These are phyloP conservation scores for Knipowitschia caucasica DNA, from an alignment of 2,797 vertebrate species.

Conservation along the genomic window DNA sequence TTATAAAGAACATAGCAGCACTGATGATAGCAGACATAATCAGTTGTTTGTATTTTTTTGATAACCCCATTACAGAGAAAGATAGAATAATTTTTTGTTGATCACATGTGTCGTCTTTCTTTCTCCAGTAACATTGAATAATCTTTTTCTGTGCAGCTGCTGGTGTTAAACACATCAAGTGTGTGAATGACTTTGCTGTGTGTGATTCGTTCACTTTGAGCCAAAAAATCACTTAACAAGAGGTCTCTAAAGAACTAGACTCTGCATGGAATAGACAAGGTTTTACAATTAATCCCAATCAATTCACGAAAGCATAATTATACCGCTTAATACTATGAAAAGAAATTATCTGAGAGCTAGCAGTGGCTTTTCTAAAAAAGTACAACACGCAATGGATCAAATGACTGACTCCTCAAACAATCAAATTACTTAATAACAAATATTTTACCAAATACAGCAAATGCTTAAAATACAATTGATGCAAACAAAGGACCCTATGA, in stretches of 20 bases:
- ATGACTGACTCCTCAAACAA: too few relatives aligned
- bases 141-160: not conserved
- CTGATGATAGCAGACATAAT: too few relatives aligned
- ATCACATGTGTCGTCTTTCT: too few relatives aligned
- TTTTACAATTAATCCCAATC: not conserved
- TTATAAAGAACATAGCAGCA: too few relatives aligned
- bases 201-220: not conserved
- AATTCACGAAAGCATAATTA: not conserved
- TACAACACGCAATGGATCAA: not conserved
- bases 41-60: too few relatives aligned
- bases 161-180: not conserved
- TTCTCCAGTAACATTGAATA: not conserved
- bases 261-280: not conserved
- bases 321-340: not conserved
- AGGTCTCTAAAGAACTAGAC: not conserved
- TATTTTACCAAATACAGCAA: too few relatives aligned
- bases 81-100: too few relatives aligned
- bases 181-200: not conserved
- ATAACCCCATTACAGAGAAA: too few relatives aligned
- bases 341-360: not conserved
- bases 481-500: too few relatives aligned
- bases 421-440: too few relatives aligned
- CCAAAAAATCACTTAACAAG: not conserved
- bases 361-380: not conserved
- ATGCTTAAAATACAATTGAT: too few relatives aligned